A percentile compares a stretch with the other conserved stretches of the same genome.
These are phyloP conservation scores for Labrus mixtus DNA, from an alignment of 2,113 vertebrate species.

Conservation along the genomic window DNA sequence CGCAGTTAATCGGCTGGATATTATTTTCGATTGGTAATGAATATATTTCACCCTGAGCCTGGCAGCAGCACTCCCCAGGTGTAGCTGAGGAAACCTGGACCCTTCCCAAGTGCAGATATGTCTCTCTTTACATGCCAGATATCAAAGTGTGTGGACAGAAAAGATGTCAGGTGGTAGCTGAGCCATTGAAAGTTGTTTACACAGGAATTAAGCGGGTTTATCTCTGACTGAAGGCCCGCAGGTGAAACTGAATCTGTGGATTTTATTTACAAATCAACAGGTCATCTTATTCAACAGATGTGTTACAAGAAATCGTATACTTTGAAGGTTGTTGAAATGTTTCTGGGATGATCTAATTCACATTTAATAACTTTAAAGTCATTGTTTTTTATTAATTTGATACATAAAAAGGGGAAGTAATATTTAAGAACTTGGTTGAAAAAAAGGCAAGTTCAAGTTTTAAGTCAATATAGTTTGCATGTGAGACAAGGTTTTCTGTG, in stretches of 20 bases:
- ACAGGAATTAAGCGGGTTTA: slow-evolving; percentile 60
- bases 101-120: slow-evolving; percentile 66
- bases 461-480: slow-evolving; percentile 7
- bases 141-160: slow-evolving; percentile 64
- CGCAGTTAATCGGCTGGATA: slow-evolving; percentile 57
- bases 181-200: slow-evolving; percentile 65
- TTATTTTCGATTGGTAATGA: slow-evolving; percentile 66
- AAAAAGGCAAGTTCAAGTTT: neutral
- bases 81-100: slow-evolving; percentile 73
- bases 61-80: slow-evolving; percentile 73
- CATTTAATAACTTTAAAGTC: neutral
- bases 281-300: slow-evolving; percentile 37
- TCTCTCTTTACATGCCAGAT: slow-evolving; percentile 53
- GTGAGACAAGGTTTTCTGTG: slow-evolving; percentile 30
- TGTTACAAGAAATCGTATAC: neutral
- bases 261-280: slow-evolving; percentile 60
- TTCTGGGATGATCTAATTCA: neutral
- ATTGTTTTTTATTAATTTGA: too few species aligned
- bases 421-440: neutral
- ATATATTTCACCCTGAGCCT: slow-evolving; percentile 66
- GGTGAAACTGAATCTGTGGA: slow-evolving; percentile 36
- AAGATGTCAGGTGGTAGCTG: slow-evolving; percentile 59
- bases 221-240: slow-evolving; percentile 42
- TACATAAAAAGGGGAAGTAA: neutral
- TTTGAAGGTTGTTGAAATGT: neutral